phyloP scores from a whole-genome alignment of 2,113 vertebrate genomes.

The Apistogramma diplotaenia region DNA sequence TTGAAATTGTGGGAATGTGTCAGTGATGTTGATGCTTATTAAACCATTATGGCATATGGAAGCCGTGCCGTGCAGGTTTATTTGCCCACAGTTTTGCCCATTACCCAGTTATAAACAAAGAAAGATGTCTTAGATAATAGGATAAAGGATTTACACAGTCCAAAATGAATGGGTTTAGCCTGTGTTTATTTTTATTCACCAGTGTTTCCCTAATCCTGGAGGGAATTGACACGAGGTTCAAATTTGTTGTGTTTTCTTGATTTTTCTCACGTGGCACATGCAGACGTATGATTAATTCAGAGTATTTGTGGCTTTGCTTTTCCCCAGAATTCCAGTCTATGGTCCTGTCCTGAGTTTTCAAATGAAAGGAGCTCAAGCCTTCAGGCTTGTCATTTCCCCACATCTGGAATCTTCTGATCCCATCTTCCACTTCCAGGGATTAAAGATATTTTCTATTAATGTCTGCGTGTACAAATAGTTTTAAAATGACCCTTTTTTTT shows the following conservation, averaged over 20 bases:
- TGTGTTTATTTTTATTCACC: neutral
- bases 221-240: neutral
- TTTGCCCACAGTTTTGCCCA: neutral
- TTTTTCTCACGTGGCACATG: neutral
- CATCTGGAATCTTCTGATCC: slow-evolving; percentile 14
- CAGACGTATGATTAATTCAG: neutral
- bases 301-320: neutral
- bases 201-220: neutral
- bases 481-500: slow-evolving; percentile 4
- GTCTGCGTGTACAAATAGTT: slow-evolving; percentile 21
- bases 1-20: neutral
- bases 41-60: neutral
- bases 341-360: slow-evolving; percentile 85
- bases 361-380: neutral
- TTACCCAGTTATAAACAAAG: neutral
- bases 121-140: neutral
- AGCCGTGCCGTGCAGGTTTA: neutral
- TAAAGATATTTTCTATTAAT: slow-evolving; percentile 29
- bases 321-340: slow-evolving; percentile 88
- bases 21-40: neutral
- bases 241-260: neutral
- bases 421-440: slow-evolving; percentile 13
- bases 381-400: neutral
- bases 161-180: neutral
- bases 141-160: slow-evolving; percentile 6